Evolutionary conservation across 2,797 vertebrate species (phyloP).

Genomic region (Sebastes dallii): DNA sequence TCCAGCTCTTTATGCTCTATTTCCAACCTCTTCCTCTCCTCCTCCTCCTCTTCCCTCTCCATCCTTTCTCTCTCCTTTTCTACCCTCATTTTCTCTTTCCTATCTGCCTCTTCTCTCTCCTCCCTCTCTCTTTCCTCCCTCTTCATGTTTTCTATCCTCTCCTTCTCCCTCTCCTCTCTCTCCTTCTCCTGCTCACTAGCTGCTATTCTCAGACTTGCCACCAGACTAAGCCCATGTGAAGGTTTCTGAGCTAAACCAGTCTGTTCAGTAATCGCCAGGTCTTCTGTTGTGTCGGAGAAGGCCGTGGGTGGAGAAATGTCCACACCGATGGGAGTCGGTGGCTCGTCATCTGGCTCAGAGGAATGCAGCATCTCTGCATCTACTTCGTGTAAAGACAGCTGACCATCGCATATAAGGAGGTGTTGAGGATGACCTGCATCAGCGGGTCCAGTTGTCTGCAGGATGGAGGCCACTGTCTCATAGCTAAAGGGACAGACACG

Average conservation of each 20-base stretch:
- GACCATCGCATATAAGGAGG: not conserved
- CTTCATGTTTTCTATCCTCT: not conserved
- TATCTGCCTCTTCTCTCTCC: not conserved
- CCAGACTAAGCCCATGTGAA: slow-evolving; percentile 44
- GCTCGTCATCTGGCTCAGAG: slow-evolving; percentile 23
- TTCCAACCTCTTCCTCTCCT: not conserved
- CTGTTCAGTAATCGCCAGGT: not conserved
- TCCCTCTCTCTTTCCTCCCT: not conserved
- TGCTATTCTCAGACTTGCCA: slow-evolving; percentile 68
- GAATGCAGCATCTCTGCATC: not conserved
- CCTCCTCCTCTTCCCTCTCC: slow-evolving; percentile 20
- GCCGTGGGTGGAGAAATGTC: slow-evolving; percentile 41
- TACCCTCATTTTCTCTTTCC: not conserved
- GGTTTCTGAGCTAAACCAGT: not conserved
- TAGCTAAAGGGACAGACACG: slow-evolving; percentile 66
- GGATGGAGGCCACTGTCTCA: slow-evolving; percentile 69
- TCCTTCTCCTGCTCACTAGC: slow-evolving; percentile 68
- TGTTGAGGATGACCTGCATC: slow-evolving; percentile 21
- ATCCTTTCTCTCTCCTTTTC: not conserved
- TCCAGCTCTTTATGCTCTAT: not conserved
- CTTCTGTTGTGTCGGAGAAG: slow-evolving; percentile 43
- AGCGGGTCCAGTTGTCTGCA: slow-evolving; percentile 54
- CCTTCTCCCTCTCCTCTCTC: slow-evolving; percentile 13
- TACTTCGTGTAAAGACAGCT: slow-evolving; percentile 1
- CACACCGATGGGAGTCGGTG: not conserved